A percentile compares a stretch with the other conserved stretches of the same genome.
Evolutionary conservation across 2,888 invertebrate genomes (phyloP).

Genomic region (Lepidochrysops patricia): DNA sequence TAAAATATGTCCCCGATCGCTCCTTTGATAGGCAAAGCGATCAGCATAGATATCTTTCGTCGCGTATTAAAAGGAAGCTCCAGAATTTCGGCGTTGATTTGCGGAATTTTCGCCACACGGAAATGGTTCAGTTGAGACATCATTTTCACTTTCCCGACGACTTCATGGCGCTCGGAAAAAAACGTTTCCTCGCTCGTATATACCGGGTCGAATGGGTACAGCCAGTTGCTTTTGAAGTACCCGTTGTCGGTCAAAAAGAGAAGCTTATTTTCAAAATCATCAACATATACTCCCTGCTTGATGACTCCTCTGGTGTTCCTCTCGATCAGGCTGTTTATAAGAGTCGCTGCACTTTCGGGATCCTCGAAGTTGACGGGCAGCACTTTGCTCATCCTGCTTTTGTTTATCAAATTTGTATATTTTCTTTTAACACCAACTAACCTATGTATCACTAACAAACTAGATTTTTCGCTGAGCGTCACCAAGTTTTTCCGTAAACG

Average conservation of each 20-base stretch:
- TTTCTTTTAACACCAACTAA: constrained; percentile 35
- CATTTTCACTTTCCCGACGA: constrained; percentile 41
- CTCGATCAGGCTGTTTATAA: constrained; percentile 35
- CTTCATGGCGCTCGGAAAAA: constrained; percentile 25
- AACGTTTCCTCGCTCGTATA: constrained; percentile 35
- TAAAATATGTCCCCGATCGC: constrained; percentile 39
- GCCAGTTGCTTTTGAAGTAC: constrained; percentile 44
- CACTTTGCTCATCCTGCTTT: constrained; percentile 34
- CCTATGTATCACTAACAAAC: constrained; percentile 40
- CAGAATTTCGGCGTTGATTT: constrained; percentile 38
- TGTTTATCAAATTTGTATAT: constrained; percentile 34
- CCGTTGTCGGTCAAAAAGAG: constrained; percentile 42
- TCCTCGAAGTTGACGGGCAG: constrained; percentile 38
- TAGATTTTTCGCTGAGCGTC: constrained; percentile 31
- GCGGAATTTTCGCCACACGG: constrained; percentile 34
- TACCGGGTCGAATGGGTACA: constrained; percentile 36
- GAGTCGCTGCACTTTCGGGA: constrained; percentile 28
- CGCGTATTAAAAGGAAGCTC: constrained; percentile 38
- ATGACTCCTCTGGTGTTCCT: constrained; percentile 33
- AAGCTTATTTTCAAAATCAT: constrained; percentile 40
- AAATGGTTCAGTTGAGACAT: constrained; percentile 46
- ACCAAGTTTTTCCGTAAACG: constrained; percentile 33
- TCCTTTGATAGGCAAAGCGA: constrained; percentile 38
- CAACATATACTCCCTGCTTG: constrained; percentile 30
- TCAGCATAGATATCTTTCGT: constrained; percentile 38